These are phyloP conservation scores for Cacatua alba DNA, from an alignment of 2,113 vertebrate genomes.

Conservation along the genomic window DNA sequence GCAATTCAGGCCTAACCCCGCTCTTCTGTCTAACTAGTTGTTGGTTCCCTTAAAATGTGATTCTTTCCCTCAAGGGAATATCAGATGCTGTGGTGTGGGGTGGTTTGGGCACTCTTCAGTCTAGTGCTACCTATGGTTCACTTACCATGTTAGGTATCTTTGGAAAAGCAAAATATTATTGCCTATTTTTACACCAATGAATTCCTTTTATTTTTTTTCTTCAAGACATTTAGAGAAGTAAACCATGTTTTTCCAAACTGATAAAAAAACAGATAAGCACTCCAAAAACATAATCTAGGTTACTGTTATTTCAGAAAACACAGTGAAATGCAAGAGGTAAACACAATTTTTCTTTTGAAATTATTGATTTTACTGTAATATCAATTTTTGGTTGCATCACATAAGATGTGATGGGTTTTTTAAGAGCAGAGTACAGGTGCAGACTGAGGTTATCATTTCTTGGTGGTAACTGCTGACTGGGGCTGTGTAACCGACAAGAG, in stretches of 20 bases:
- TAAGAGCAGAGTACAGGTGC: not conserved
- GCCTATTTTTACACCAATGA: slow-evolving; percentile 21
- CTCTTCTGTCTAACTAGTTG: not conserved
- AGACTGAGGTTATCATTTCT: not conserved
- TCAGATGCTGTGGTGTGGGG: not conserved
- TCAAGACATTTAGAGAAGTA: slow-evolving; percentile 48
- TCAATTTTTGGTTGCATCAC: not conserved
- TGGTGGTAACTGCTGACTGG: not conserved
- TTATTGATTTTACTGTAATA: not conserved
- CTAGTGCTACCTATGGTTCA: slow-evolving; percentile 67
- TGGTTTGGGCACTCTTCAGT: slow-evolving; percentile 19
- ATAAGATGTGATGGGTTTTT: not conserved
- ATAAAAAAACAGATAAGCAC: slow-evolving; percentile 42
- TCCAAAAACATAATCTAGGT: slow-evolving; percentile 4
- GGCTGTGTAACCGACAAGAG: not conserved
- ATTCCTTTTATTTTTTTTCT: not conserved
- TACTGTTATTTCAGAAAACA: not conserved
- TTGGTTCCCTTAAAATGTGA: not conserved
- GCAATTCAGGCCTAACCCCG: not conserved
- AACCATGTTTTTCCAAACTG: slow-evolving; percentile 37
- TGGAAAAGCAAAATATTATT: slow-evolving; percentile 47
- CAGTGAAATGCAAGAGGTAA: not conserved
- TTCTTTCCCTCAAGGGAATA: not conserved
- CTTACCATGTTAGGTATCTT: slow-evolving; percentile 54
- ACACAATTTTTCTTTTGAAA: not conserved